Evolutionary conservation across 2,888 invertebrate genomes (phyloP).

Genomic region (Orthonevra nobilis): DNA sequence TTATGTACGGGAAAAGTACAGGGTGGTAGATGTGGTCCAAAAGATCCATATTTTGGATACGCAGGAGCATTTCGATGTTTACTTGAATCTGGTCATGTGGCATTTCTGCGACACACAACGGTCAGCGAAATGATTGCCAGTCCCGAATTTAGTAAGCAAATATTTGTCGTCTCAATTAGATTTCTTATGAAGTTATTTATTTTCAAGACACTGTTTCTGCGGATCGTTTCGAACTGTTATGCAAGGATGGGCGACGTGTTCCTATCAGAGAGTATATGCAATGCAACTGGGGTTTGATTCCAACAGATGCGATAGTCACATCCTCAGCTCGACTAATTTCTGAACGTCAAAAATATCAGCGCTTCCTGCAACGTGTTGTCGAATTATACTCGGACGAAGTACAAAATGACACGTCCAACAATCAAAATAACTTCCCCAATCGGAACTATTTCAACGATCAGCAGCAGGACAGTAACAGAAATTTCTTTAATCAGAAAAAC

Average conservation of each 20-base stretch:
- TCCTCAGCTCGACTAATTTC: slow-evolving; percentile 86
- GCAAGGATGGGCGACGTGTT: slow-evolving; percentile 88
- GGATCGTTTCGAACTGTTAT: slow-evolving; percentile 89
- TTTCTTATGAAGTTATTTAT: too few species aligned
- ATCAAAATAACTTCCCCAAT: slow-evolving; percentile 62
- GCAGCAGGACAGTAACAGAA: slow-evolving; percentile 62
- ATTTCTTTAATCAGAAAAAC: slow-evolving; percentile 66
- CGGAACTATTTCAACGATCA: slow-evolving; percentile 74
- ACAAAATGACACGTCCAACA: slow-evolving; percentile 71
- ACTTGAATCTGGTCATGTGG: slow-evolving; percentile 91
- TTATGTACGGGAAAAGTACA: slow-evolving; percentile 90
- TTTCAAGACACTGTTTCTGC: slow-evolving; percentile 82
- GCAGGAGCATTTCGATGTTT: slow-evolving; percentile 95
- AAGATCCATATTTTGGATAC: slow-evolving; percentile 95
- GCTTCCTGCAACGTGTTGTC: slow-evolving; percentile 84
- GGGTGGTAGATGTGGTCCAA: slow-evolving; percentile 89
- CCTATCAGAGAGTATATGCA: slow-evolving; percentile 85
- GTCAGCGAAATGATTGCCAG: slow-evolving; percentile 86
- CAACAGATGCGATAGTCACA: slow-evolving; percentile 91
- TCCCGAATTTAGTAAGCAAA: slow-evolving; percentile 82
- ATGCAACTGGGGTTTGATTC: slow-evolving; percentile 93
- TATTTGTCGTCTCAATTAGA: too few species aligned
- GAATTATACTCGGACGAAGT: slow-evolving; percentile 81
- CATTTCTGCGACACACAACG: slow-evolving; percentile 93
- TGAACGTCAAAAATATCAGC: slow-evolving; percentile 83